Evolutionary conservation across 2,797 vertebrate genomes (phyloP).

Genomic region (Neosalanx taihuensis): DNA sequence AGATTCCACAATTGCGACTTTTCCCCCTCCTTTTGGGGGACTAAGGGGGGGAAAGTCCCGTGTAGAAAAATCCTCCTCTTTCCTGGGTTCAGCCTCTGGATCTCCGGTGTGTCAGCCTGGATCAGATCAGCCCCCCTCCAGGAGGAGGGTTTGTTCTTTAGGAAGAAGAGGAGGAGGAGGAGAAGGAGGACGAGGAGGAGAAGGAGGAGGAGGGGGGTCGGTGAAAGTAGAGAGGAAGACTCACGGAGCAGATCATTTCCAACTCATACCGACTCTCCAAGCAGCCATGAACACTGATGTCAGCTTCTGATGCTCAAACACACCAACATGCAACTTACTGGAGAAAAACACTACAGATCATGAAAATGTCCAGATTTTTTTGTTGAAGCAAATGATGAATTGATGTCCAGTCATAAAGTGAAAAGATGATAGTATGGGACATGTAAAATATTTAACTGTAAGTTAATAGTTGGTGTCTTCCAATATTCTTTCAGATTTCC

Average conservation of each 20-base stretch:
- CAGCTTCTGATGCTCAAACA: conserved; percentile 28
- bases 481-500: no score
- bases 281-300: conserved; percentile 68
- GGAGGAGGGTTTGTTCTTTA: conserved; percentile 81
- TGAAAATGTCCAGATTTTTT: no score
- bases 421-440: neutral
- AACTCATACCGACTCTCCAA: conserved; percentile 68
- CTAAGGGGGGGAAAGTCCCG: conserved; percentile 83
- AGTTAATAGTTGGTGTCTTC: no score
- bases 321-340: neutral
- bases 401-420: conserved; percentile 45
- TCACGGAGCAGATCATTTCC: conserved; percentile 67
- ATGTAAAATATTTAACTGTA: neutral
- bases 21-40: conserved; percentile 81
- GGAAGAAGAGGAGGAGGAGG: conserved; percentile 72
- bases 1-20: conserved; percentile 76
- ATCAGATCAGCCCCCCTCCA: conserved; percentile 73
- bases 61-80: conserved; percentile 78
- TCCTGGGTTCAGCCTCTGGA: conserved; percentile 81
- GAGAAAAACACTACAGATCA: neutral
- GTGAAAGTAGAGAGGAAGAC: conserved; percentile 71
- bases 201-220: conserved; percentile 69
- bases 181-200: no score
- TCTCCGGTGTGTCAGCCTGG: conserved; percentile 77
- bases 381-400: neutral